phyloP scores from a whole-genome alignment of 2,797 vertebrate genomes.

The Tympanoctomys barrerae region DNA sequence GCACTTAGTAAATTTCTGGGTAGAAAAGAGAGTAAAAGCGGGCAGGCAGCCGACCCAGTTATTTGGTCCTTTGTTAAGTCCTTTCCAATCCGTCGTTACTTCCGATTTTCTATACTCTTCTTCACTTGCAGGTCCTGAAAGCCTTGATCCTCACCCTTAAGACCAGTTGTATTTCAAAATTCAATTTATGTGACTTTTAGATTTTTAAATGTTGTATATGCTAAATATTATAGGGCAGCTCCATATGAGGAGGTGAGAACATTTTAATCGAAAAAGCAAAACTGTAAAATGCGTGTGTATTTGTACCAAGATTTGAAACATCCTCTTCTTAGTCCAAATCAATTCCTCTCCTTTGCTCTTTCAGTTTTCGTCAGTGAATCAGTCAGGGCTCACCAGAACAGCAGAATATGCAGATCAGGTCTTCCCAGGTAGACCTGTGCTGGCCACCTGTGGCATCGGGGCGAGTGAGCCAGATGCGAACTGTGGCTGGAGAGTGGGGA shows the following conservation, averaged over 20 bases:
- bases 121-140: neutral
- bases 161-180: neutral
- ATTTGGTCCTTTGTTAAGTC: neutral
- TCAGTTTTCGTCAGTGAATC: neutral
- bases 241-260: neutral
- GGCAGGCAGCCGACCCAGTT: neutral
- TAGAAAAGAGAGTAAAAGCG: neutral
- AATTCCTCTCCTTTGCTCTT: neutral
- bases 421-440: neutral
- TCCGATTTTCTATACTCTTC: constrained; percentile 11
- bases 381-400: neutral
- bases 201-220: neutral
- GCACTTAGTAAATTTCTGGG: constrained; percentile 2
- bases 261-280: neutral
- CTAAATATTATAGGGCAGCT: neutral
- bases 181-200: neutral
- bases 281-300: neutral
- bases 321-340: neutral
- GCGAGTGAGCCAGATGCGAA: neutral
- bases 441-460: neutral
- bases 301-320: neutral
- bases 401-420: neutral
- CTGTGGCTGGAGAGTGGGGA: neutral
- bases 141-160: neutral
- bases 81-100: neutral